These are phyloP conservation scores for Apis mellifera DNA, from an alignment of 1,140 invertebrate genomes.

Conservation along the genomic window Amel_HAv3.1 CM009931.2:4287501-4288000, in stretches of 20 bases:
- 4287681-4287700: conserved; percentile 38
- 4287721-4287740: conserved; percentile 54
- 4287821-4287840: background rate
- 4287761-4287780: conserved; percentile 39
- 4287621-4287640: background rate
- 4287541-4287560: background rate
- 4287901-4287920: too few relatives aligned
- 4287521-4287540: background rate
- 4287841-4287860: background rate
- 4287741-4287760: conserved; percentile 39
- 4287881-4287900: too few relatives aligned
- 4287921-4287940: too few relatives aligned
- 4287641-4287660: background rate
- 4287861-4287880: too few relatives aligned
- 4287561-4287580: conserved; percentile 40
- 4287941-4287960: too few relatives aligned
- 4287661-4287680: conserved; percentile 10
- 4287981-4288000: too few relatives aligned
- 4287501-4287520: conserved; percentile 21
- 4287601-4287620: conserved; percentile 28
- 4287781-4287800: conserved; percentile 1
- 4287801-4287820: conserved; percentile 11
- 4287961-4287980: too few relatives aligned
- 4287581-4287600: conserved; percentile 45
- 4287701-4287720: conserved; percentile 43